phyloP scores from a whole-genome alignment of 2,113 vertebrate genomes.

The Pipa parva region DNA sequence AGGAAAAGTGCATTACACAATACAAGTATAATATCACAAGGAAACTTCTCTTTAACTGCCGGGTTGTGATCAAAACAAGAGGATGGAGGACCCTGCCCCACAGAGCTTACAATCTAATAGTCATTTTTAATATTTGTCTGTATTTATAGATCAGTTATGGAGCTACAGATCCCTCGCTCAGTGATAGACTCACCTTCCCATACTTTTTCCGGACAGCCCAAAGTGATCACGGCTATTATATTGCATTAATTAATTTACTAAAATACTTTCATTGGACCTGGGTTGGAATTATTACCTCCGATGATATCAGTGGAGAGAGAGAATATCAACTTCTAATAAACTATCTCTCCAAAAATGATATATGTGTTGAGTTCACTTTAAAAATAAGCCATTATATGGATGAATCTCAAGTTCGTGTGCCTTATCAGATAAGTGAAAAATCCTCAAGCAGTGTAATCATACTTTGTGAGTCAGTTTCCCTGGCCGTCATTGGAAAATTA shows the following conservation, averaged over 20 bases:
- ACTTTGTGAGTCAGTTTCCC: neutral
- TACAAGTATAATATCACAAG: too few species aligned
- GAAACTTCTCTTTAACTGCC: too few species aligned
- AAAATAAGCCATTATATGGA: neutral
- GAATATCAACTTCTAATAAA: neutral
- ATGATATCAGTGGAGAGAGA: conserved; percentile 7
- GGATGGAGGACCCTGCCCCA: too few species aligned
- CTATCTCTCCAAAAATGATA: neutral
- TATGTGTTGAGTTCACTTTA: conserved; percentile 8
- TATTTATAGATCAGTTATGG: conserved; percentile 11
- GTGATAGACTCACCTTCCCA: neutral
- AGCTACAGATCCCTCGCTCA: neutral
- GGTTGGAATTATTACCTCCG: conserved; percentile 6
- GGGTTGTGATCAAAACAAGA: too few species aligned
- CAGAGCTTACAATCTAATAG: too few species aligned
- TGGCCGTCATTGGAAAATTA: neutral
- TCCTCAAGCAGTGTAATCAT: neutral
- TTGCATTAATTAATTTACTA: neutral
- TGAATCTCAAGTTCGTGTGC: neutral
- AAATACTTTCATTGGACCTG: conserved; percentile 3
- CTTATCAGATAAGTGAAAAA: neutral
- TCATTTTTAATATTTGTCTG: too few species aligned
- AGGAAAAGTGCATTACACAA: too few species aligned
- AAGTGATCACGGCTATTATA: neutral
- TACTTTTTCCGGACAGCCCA: conserved; percentile 6